Percentiles rank a stretch among this genome's conserved stretches.
These are phyloP conservation scores for Okamejei kenojei DNA, from an alignment of 2,797 vertebrate species.

Conservation along the genomic window DNA sequence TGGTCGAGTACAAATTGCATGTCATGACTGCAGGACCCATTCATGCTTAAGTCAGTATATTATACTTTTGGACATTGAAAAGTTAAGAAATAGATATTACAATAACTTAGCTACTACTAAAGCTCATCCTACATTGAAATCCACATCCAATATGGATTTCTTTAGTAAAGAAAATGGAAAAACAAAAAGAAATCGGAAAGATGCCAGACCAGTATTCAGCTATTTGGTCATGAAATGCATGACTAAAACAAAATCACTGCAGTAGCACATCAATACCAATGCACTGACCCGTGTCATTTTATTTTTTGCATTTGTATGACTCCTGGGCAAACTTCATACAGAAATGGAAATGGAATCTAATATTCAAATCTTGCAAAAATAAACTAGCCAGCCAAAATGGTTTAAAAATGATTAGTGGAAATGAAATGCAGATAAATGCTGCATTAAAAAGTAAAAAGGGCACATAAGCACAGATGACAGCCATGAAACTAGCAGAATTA, in stretches of 20 bases:
- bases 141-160: no score
- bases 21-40: no score
- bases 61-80: no score
- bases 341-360: not conserved
- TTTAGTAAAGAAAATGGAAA: not conserved
- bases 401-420: not conserved
- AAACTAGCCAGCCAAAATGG: not conserved
- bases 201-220: no score
- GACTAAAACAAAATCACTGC: not conserved
- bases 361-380: not conserved
- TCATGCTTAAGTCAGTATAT: no score
- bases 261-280: not conserved
- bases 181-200: not conserved
- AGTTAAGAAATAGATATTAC: no score
- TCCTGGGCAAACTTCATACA: not conserved
- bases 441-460: not conserved
- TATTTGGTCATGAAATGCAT: no score
- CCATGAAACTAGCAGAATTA: not conserved
- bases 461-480: not conserved
- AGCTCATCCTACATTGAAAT: no score
- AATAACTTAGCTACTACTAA: no score
- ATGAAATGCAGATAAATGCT: not conserved
- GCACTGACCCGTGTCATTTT: not conserved
- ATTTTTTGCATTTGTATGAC: not conserved
- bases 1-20: not conserved